These are phyloP conservation scores for Amniataba percoides DNA, from an alignment of 2,797 vertebrate species.

Conservation along the genomic window DNA sequence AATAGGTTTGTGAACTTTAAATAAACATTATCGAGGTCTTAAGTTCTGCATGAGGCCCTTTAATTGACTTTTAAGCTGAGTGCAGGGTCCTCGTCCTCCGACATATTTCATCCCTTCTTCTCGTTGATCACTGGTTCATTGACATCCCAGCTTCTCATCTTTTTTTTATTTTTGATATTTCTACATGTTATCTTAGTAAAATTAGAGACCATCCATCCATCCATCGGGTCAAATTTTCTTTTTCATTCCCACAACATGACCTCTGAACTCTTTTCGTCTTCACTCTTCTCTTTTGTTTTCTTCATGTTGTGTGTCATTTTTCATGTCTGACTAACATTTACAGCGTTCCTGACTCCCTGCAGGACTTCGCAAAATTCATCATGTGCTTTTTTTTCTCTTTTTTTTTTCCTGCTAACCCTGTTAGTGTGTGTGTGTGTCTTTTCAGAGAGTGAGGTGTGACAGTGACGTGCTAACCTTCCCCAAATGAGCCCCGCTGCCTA, in stretches of 20 bases:
- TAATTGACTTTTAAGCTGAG: constrained; percentile 16
- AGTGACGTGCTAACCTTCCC: constrained; percentile 74
- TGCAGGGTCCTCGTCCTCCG: constrained; percentile 1
- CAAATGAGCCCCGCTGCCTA: constrained; percentile 53
- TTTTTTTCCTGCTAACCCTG: constrained; percentile 46
- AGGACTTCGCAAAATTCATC: constrained; percentile 18
- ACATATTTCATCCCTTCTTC: neutral
- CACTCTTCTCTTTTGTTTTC: neutral
- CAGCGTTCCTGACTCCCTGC: constrained; percentile 40
- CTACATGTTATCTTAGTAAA: neutral
- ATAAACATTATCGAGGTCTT: neutral
- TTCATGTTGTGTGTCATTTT: constrained; percentile 23
- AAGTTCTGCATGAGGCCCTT: constrained; percentile 2
- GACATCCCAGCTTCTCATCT: neutral
- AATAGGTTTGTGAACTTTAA: neutral
- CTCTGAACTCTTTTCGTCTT: neutral
- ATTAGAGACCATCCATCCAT: neutral
- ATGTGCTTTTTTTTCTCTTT: constrained; percentile 11
- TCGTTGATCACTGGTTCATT: no score
- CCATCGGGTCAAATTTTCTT: neutral
- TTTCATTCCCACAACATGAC: neutral
- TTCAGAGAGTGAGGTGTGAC: constrained; percentile 85
- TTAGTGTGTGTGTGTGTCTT: constrained; percentile 39
- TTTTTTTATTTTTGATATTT: neutral
- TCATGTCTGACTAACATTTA: constrained; percentile 26